Evolutionary conservation across 2,113 vertebrate genomes (phyloP).

Genomic region (Pampusana beccarii): DNA sequence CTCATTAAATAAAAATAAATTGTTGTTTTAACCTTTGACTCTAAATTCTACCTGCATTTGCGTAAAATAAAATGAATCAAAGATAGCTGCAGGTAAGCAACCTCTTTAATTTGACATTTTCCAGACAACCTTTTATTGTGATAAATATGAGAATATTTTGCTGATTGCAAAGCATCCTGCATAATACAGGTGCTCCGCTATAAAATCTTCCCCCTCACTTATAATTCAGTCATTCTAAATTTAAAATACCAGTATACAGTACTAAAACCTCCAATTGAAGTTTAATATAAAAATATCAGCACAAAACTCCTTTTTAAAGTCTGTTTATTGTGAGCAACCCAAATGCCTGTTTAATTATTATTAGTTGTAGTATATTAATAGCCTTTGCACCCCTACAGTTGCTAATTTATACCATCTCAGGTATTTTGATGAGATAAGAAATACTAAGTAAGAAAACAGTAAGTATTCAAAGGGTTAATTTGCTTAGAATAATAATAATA

Average conservation of each 20-base stretch:
- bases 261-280: slow-evolving; percentile 73
- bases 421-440: slow-evolving; percentile 77
- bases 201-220: slow-evolving; percentile 62
- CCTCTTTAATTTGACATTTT: slow-evolving; percentile 39
- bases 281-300: slow-evolving; percentile 84
- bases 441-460: slow-evolving; percentile 79
- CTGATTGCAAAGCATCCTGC: slow-evolving; percentile 75
- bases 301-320: slow-evolving; percentile 79
- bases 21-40: not conserved
- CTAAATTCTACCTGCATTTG: slow-evolving; percentile 29
- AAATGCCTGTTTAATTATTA: slow-evolving; percentile 73
- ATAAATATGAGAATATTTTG: slow-evolving; percentile 63
- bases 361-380: slow-evolving; percentile 71
- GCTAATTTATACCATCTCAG: slow-evolving; percentile 71
- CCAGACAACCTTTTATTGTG: slow-evolving; percentile 46
- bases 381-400: slow-evolving; percentile 72
- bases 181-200: slow-evolving; percentile 58
- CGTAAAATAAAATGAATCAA: slow-evolving; percentile 35
- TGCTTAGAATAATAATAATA: slow-evolving; percentile 78
- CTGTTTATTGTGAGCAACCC: slow-evolving; percentile 78
- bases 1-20: not conserved
- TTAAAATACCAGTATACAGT: slow-evolving; percentile 74
- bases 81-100: slow-evolving; percentile 43
- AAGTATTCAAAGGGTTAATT: slow-evolving; percentile 81
- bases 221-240: slow-evolving; percentile 55